Base-by-base conservation (phyloP, 2,888 invertebrate species). In the Meliscaeva auricollis region DNA sequence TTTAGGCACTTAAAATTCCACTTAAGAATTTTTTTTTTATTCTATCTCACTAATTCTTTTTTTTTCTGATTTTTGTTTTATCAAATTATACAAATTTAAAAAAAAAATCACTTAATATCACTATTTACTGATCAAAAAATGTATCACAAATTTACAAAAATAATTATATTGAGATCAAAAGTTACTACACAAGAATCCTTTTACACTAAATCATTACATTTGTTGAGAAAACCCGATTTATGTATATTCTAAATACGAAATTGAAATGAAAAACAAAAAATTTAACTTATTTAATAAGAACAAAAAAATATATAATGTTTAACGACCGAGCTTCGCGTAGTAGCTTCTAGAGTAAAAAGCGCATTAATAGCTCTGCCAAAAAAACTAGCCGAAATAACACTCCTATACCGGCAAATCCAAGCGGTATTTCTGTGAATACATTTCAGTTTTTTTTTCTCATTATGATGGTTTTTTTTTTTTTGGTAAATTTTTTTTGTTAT, bases 281-380 rank as follows among this genome's bases (percentile, higher is more conserved):
- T 15, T 38, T 30, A 8, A n/a, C 15, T 50, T 32, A 22, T 13
- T 60, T 72, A 46, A 30, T 62, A 46, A 8, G 15, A 20, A 50
- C 7, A 54, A 56, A 32, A 44, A 54, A 54, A 56, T 35, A 17
- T 9, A 66, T 9, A 35, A 48, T 46, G 44, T 35, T 66, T 66
- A 46, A 66, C 56, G 54, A 78, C 66, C 79, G 84, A 58, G 79
- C 66, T 52, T 73, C 77, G 46, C 48, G 73, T 64, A 72, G 44
- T 73, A 77, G 77, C 77, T 77, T 81, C 85, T 81, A 72, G 69
- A 81, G 85, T 85, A 89, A 89, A 89, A 90, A 89, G 89, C 90
- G 89, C 90, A 90, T 90, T 89, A 89, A 87, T 88, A 89, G 88
- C 81, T 89, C 89, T 88, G 89, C 89, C 89, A 88, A 89, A 89